Conservation (phyloP, 2,797 vertebrate species). For the Pelochelys cantorii region DNA sequence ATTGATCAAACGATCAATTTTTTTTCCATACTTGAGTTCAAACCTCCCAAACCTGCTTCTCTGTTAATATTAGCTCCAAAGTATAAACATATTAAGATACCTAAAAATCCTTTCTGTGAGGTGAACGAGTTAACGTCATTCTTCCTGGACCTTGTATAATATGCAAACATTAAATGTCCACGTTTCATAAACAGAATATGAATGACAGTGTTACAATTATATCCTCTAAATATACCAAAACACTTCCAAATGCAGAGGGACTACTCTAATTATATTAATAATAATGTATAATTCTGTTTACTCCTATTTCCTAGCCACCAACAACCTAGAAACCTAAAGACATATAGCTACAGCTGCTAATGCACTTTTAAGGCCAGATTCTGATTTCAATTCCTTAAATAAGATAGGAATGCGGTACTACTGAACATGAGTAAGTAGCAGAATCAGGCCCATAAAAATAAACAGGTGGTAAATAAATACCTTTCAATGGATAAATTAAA, state of each 20-base stretch:
- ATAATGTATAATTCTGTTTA: background rate
- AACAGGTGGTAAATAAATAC: background rate
- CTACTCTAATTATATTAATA: constrained; percentile 1
- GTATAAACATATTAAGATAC: constrained; percentile 32
- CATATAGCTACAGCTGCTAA: background rate
- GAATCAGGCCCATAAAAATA: background rate
- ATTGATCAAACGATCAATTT: background rate
- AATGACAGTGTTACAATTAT: background rate
- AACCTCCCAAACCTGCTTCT: background rate
- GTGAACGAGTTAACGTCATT: accelerated
- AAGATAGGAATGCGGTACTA: background rate
- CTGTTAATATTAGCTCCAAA: background rate
- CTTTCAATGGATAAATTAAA: constrained; percentile 32
- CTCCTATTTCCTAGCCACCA: background rate
- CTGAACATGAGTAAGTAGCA: background rate
- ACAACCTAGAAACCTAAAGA: background rate
- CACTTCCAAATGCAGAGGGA: background rate
- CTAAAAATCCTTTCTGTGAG: too few relatives aligned
- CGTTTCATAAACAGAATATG: background rate
- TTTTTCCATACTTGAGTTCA: constrained; percentile 12
- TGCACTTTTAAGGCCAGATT: background rate
- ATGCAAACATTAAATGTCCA: background rate
- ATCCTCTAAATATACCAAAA: constrained; percentile 7
- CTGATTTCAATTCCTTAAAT: background rate
- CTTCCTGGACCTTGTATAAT: background rate